Base-by-base conservation (phyloP, 2,888 invertebrate species). In the Calameuta idolon region DNA sequence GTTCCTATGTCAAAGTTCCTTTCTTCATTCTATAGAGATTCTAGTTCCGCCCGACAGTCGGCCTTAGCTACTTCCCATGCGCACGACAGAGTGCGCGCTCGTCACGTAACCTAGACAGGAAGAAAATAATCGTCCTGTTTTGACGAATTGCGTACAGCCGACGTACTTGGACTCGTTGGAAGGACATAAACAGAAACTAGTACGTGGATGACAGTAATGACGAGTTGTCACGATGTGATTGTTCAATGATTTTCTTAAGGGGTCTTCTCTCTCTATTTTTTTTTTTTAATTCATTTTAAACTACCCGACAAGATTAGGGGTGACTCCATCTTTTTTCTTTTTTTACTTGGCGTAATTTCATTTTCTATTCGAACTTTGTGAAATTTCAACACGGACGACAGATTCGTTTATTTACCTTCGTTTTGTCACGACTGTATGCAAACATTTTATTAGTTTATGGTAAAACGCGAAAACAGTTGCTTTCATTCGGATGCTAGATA, bases 61-160 rank as follows among this genome's bases (percentile, higher is more conserved):
- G 9, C 9, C 9, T 23, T 55, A 55, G 55, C 23, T 55, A 23
- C 1, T 55, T 55, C 23, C 23, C 55, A 55, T 55, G 23, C 55
- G 23, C 55, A 23, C 55, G 23, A 55, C 55, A 55, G 55, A 55
- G 55, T 55, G 55, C 55, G 40, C 40, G 23, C 55, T 55, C 55
- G 55, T 55, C 23, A 55, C 55, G 55, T 55, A 34, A 71, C 31
- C 11, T 3, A 23, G 23, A 71, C 71, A 34, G 71, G 71, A 71
- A 71, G 34, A 34, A 71, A 34, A 71, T 34, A 71, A 71, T 71
- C 71, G 34, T 71, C 31, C 71, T 34, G 33, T 71, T 71, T 71
- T 23, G 15, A 34, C 71, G 71, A 71, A 23, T 71, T 34, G 71
- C 34, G 2, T 55, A 55, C 55, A 23, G 55, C 23, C 55, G 9